Conservation (phyloP, 2,888 invertebrate species). For the Polymixis flavicincta region DNA sequence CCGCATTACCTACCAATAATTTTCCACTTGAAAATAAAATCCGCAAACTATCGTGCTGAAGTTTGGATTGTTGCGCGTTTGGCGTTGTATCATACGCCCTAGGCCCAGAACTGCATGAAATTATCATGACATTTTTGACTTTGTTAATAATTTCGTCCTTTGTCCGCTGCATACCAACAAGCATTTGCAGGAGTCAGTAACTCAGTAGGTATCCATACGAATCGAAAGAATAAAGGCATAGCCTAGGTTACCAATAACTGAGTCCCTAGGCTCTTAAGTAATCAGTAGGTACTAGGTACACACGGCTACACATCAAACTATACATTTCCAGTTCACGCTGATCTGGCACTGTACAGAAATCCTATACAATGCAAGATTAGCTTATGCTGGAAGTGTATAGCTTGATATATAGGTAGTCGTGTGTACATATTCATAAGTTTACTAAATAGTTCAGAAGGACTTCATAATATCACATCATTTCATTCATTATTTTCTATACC, state of each 20-base stretch:
- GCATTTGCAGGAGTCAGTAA: neutral
- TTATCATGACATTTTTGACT: slow-evolving; percentile 2
- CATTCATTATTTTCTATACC: neutral
- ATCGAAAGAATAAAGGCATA: too few species aligned
- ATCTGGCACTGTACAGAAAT: too few species aligned
- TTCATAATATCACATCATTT: neutral
- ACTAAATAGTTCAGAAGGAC: neutral
- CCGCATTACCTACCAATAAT: neutral
- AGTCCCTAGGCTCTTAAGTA: neutral
- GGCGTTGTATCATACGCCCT: neutral
- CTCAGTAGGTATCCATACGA: neutral
- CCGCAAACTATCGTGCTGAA: neutral
- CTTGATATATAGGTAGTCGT: too few species aligned
- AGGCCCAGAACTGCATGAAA: neutral
- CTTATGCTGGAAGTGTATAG: too few species aligned
- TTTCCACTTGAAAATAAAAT: neutral
- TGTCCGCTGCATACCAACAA: too few species aligned
- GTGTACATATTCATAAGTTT: neutral
- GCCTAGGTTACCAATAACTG: neutral
- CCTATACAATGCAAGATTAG: too few species aligned
- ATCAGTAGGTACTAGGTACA: neutral
- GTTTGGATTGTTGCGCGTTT: neutral
- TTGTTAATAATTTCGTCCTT: neutral
- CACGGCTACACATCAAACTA: too few species aligned
- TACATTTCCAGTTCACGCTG: too few species aligned